Conservation (phyloP, 2,888 invertebrate species). For the Emmelina monodactyla region DNA sequence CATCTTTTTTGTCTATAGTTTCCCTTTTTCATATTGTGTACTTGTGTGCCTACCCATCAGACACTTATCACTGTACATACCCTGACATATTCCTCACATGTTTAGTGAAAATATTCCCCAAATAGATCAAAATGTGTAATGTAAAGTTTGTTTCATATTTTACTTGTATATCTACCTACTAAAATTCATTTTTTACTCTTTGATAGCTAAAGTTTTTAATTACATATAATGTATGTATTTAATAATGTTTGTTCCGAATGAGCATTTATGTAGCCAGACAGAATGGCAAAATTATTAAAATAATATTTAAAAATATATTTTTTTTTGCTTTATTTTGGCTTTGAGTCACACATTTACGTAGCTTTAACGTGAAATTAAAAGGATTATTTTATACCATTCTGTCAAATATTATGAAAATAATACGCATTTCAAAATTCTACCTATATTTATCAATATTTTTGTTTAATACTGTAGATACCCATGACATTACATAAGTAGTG, state of each 20-base stretch:
- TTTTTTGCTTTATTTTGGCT: conserved; percentile 21
- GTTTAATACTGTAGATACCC: no score
- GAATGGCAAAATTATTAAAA: conserved; percentile 28
- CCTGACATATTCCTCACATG: not conserved
- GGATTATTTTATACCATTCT: conserved; percentile 20
- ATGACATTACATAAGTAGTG: no score
- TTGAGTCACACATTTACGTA: no score
- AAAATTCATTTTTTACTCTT: conserved; percentile 23
- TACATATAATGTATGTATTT: conserved; percentile 2
- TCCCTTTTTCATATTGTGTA: not conserved
- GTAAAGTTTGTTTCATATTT: conserved; percentile 24
- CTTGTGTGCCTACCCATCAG: not conserved
- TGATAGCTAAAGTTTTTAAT: conserved; percentile 23
- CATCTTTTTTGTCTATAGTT: not conserved
- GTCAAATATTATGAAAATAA: no score
- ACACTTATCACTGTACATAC: not conserved
- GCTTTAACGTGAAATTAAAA: no score
- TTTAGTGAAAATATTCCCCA: not conserved
- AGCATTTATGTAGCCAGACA: conserved; percentile 36
- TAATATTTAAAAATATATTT: conserved; percentile 5
- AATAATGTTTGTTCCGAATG: conserved; percentile 15
- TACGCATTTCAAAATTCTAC: no score
- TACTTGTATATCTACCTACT: conserved; percentile 24
- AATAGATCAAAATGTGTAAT: conserved; percentile 32
- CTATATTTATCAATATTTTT: no score